Evolutionary conservation across 2,888 invertebrate species (phyloP).

Genomic region (Cynaeus angustus): DNA sequence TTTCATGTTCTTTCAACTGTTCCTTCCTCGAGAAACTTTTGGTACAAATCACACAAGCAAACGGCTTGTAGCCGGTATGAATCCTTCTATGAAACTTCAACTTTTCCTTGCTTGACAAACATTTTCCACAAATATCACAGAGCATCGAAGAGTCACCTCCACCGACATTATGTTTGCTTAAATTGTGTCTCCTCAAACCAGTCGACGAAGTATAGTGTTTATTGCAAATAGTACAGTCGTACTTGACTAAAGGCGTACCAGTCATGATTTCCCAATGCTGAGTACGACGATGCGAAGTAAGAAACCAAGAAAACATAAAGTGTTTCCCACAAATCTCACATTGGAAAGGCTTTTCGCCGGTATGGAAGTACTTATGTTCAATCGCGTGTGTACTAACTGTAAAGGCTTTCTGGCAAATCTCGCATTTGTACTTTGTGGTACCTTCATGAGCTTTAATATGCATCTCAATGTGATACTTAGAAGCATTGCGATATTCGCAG

Average conservation of each 20-base stretch:
- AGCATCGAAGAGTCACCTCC: constrained; percentile 67
- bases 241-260: constrained; percentile 69
- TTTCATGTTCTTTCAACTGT: constrained; percentile 75
- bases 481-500: constrained; percentile 64
- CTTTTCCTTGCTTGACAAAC: constrained; percentile 72
- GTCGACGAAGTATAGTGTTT: constrained; percentile 67
- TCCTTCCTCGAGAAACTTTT: constrained; percentile 77
- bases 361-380: constrained; percentile 71
- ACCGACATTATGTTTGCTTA: constrained; percentile 71
- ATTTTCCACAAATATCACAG: constrained; percentile 76
- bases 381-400: constrained; percentile 72
- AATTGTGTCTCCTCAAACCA: constrained; percentile 64
- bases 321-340: constrained; percentile 75
- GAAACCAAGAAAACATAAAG: constrained; percentile 74
- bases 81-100: constrained; percentile 74
- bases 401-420: constrained; percentile 72
- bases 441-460: constrained; percentile 71
- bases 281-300: constrained; percentile 72
- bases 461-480: constrained; percentile 66
- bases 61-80: constrained; percentile 74
- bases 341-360: constrained; percentile 73
- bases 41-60: constrained; percentile 64
- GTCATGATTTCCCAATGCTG: constrained; percentile 72
- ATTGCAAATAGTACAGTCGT: constrained; percentile 68
- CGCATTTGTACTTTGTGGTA: constrained; percentile 72